Evolutionary conservation across 2,797 vertebrate species (phyloP), one percentile per base, ranked within the genome.

Genomic region (Acanthis flammea): DNA sequence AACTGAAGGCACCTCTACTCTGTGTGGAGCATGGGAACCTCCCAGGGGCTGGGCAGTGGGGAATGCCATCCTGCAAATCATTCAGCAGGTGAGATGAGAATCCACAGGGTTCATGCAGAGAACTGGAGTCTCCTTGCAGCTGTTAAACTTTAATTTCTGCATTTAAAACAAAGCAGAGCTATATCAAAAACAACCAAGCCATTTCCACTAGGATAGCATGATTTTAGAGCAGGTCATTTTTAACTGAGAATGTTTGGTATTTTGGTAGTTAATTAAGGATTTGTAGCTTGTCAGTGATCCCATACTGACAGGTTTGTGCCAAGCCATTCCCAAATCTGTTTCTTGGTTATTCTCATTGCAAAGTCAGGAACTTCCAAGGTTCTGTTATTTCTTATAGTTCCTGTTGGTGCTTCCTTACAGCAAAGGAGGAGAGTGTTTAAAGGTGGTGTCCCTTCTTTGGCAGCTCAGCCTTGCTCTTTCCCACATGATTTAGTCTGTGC

Each of bases 161-260:
- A 94, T 96, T 97, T 96, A 96, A 97, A 96, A 94, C 94, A 95
- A 95, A 96, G 95, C 91, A 96, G 95, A 96, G 83, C 95, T 84
- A 74, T 95, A 93, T 90, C n/a, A 93, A 92, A 94, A 96, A 92
- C 62, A 96, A 94, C 95, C 94, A 96, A 92, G 70, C 92, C 94
- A 57, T 91, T 97, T 97, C 89, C 94, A 88, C 92, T 80, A 76
- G 91, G 78, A 75, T 16, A 96, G 91, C 84, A 68, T 95, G 92
- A 95, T 96, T 96, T 90, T 86, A 88, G 66, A 94, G 76, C 76
- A 62, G 71, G 87, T 90, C 19, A 9, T 92, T 89, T 90, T 79
- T 31, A 83, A 78, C 91, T 77, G 74, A 83, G 74, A 81, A 48
- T 55, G 87, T 85, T 88, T 85, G 53, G 55, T 60, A 18, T 65